Percentiles rank a stretch among this genome's conserved stretches.
These are phyloP conservation scores for Agapetus fuscipes DNA, from an alignment of 2,888 invertebrate genomes.

Conservation along the genomic window DNA sequence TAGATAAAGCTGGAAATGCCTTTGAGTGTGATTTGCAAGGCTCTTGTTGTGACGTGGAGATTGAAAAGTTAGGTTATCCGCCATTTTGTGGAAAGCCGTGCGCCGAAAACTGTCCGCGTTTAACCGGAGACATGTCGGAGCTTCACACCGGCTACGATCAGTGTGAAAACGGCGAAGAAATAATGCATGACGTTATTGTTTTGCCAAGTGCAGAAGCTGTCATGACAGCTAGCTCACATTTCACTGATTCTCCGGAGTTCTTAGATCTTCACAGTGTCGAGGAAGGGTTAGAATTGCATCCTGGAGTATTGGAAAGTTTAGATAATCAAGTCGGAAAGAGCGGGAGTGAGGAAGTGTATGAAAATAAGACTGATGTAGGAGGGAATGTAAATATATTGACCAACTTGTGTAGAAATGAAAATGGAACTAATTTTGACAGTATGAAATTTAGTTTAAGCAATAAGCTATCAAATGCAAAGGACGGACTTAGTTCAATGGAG, in stretches of 20 bases:
- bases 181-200: conserved; percentile 22
- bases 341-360: too few relatives aligned
- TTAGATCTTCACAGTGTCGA: conserved; percentile 7
- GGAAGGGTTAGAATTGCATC: conserved; percentile 2
- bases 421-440: too few relatives aligned
- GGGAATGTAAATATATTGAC: too few relatives aligned
- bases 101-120: conserved; percentile 11
- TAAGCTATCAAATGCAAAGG: too few relatives aligned
- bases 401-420: too few relatives aligned
- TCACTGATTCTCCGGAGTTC: conserved; percentile 13
- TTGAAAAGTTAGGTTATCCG: conserved; percentile 16
- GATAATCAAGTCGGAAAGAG: neutral
- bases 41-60: conserved; percentile 10
- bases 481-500: too few relatives aligned
- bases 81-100: conserved; percentile 17
- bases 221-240: conserved; percentile 17
- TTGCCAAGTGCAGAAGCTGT: conserved; percentile 24
- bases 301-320: conserved; percentile 1
- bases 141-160: conserved; percentile 15
- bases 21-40: neutral
- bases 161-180: conserved; percentile 15
- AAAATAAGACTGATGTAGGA: too few relatives aligned
- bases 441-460: too few relatives aligned
- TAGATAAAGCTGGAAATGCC: too few relatives aligned
- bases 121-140: conserved; percentile 5